Conservation (phyloP, 1,140 invertebrate species). For the Pygmarrhopalites habei region DNA sequence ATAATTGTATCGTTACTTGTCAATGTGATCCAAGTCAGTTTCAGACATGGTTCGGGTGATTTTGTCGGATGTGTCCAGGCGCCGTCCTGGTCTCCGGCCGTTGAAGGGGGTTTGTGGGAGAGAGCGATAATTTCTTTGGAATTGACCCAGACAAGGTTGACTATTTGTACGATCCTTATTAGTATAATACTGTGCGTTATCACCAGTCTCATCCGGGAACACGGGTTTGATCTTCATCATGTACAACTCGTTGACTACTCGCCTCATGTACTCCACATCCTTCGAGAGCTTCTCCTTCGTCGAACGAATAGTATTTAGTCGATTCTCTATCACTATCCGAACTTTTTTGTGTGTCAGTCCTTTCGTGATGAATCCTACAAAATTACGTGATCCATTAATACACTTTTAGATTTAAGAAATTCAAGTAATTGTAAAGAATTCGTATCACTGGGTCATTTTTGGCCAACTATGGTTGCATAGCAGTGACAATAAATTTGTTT, state of each 20-base stretch:
- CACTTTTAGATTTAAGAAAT: too few species aligned
- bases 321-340: conserved; percentile 59
- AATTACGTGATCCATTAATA: too few species aligned
- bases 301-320: conserved; percentile 49
- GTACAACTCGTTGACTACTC: conserved; percentile 68
- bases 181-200: background rate
- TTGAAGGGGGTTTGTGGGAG: background rate
- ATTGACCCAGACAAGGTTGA: conserved; percentile 11
- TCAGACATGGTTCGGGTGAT: conserved; percentile 28
- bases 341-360: conserved; percentile 67
- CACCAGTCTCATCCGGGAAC: background rate
- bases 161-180: conserved; percentile 5
- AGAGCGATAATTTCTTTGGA: background rate
- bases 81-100: background rate
- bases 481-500: too few species aligned
- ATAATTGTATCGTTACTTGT: conserved; percentile 12
- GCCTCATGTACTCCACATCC: conserved; percentile 62
- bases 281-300: conserved; percentile 65
- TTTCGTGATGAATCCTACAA: conserved; percentile 73
- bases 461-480: too few species aligned
- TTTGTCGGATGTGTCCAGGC: background rate
- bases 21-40: conserved; percentile 23
- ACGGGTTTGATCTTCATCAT: conserved; percentile 59
- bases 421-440: too few species aligned
- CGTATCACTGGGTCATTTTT: too few species aligned